Base-by-base conservation (phyloP, 1,140 invertebrate species). In the Ridgeia piscesae region DNA sequence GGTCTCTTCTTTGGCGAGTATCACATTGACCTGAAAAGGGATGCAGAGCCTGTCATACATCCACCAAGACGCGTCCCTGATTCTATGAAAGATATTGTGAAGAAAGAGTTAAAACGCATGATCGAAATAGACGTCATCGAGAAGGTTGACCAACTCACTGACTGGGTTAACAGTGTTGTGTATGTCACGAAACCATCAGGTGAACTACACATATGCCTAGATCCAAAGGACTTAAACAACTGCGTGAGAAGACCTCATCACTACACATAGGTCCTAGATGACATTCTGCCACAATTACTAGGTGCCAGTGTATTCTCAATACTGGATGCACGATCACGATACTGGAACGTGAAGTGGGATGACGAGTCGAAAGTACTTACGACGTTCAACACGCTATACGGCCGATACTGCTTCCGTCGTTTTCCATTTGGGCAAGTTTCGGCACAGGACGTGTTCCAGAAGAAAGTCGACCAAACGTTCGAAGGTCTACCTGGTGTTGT, bases 241-340 rank as follows among this genome's bases (percentile, higher is more conserved):
- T 34, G 34, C 14, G 93, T 93, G 33, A 77, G 88, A 33, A 14
- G 93, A 33, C n/a, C n/a, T n/a, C n/a, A n/a, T n/a, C n/a, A n/a
- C n/a, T 14, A 31, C 8, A 93, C 91, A n/a, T 48, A 33, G 31
- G 93, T 92, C 27, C n/a, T 93, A 31, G 93, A 94, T n/a, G 93
- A 94, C 27, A 88, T 93, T n/a, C 34, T 50, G 17, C 33, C 33
- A n/a, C 94, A 95, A 92, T 92, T 96, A 48, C 42, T 91, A 48
- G 95, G 95, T 33, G 94, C 95, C 92, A 95, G 94, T 94, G 92
- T 95, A 89, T 97, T 96, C 94, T 95, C 95, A 14, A 95, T 95
- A 77, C 92, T 97, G 33, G 96, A 97, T 95, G 95, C 95, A 11
- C 95, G 95, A 89, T 92, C 94, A 91, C 96, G 95, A 11, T 97